A percentile compares a stretch with the other conserved stretches of the same genome.
phyloP scores from a whole-genome alignment of 2,888 invertebrate genomes.

The Ferdinandea cuprea region DNA sequence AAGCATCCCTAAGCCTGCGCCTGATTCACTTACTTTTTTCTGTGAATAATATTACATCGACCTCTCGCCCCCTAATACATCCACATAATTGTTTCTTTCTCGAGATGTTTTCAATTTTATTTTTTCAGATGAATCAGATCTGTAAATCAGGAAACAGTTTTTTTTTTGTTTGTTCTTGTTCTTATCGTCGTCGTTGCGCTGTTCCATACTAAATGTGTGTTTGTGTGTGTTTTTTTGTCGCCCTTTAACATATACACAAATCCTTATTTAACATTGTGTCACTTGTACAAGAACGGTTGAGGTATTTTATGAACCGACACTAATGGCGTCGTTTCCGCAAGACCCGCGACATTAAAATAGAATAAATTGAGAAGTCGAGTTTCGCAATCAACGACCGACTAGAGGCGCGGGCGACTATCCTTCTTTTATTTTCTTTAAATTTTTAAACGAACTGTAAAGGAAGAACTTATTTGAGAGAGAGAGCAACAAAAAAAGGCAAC shows the following conservation, averaged over 20 bases:
- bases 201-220: no score
- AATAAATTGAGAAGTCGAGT: slow-evolving; percentile 56
- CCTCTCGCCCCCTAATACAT: background rate
- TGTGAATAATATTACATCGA: slow-evolving; percentile 10
- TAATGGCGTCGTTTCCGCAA: slow-evolving; percentile 60
- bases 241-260: slow-evolving; percentile 48
- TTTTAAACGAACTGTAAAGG: slow-evolving; percentile 67
- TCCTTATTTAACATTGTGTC: slow-evolving; percentile 61
- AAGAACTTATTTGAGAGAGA: slow-evolving; percentile 54
- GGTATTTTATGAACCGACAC: slow-evolving; percentile 69
- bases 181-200: background rate
- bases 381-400: slow-evolving; percentile 54
- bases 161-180: no score
- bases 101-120: slow-evolving; percentile 32
- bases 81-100: background rate
- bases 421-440: slow-evolving; percentile 34
- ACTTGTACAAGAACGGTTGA: slow-evolving; percentile 50
- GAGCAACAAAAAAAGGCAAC: slow-evolving; percentile 6
- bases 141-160: slow-evolving; percentile 52
- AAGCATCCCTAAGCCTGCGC: background rate
- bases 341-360: slow-evolving; percentile 37
- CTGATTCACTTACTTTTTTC: background rate
- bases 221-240: background rate
- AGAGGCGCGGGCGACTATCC: slow-evolving; percentile 4
- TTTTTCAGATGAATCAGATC: slow-evolving; percentile 37